Evolutionary conservation across 2,888 invertebrate species (phyloP).

Genomic region (Drosophila conformis): DNA sequence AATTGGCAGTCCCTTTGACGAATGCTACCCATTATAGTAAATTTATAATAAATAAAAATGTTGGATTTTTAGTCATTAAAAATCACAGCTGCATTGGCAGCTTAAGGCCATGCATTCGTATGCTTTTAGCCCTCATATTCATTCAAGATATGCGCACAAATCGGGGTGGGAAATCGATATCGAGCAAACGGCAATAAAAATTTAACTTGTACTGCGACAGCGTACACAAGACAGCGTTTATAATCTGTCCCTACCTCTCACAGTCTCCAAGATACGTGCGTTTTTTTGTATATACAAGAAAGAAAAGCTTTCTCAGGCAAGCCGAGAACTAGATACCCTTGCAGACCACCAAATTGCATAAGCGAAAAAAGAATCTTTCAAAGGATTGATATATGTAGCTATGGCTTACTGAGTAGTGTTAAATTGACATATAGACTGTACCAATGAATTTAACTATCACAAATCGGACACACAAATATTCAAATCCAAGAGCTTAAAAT

Average conservation of each 20-base stretch:
- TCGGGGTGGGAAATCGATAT: conserved; percentile 2
- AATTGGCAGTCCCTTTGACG: not conserved
- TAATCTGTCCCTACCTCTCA: not conserved
- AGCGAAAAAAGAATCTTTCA: not conserved
- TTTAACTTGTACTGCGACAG: not conserved
- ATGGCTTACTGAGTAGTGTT: not conserved
- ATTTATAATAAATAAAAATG: not conserved
- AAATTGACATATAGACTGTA: not conserved
- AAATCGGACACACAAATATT: not conserved
- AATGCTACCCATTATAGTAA: not conserved
- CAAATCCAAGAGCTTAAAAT: not conserved
- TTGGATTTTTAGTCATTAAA: not conserved
- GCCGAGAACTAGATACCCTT: not conserved
- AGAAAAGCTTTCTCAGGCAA: not conserved
- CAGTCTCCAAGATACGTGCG: not conserved
- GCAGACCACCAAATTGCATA: not conserved
- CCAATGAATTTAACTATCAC: not conserved
- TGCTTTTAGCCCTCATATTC: not conserved
- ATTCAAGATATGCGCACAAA: not conserved
- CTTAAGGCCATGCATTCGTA: not conserved
- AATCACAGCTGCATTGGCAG: not conserved
- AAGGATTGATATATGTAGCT: not conserved
- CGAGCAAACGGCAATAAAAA: conserved; percentile 1
- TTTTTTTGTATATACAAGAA: not conserved
- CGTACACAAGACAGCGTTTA: not conserved